Conservation (phyloP, 92 coral and sea anemone genomes). For the Bergia puertoricense region DNA sequence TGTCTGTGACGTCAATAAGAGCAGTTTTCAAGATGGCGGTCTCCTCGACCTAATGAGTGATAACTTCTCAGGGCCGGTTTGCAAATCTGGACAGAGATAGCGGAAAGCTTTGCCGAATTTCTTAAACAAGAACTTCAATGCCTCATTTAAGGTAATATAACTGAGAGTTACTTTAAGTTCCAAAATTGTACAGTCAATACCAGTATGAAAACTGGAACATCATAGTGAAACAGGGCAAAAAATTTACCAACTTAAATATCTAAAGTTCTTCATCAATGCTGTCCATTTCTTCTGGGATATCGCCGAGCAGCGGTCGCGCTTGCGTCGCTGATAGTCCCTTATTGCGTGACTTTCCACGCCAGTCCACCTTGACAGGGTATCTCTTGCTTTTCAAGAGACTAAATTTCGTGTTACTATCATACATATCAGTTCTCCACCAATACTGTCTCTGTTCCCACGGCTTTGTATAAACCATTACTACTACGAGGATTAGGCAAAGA, state of each 20-base stretch:
- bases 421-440: slow-evolving; percentile 80
- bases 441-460: slow-evolving; percentile 92
- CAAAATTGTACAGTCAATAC: too few relatives aligned
- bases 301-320: slow-evolving; percentile 69
- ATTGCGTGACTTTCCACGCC: slow-evolving; percentile 64
- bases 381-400: slow-evolving; percentile 73
- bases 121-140: too few relatives aligned
- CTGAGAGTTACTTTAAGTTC: too few relatives aligned
- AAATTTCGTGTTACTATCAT: slow-evolving; percentile 84
- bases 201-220: too few relatives aligned
- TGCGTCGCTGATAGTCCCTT: slow-evolving; percentile 62
- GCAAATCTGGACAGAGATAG: too few relatives aligned
- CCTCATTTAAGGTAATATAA: too few relatives aligned
- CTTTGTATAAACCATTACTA: slow-evolving; percentile 79
- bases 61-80: too few relatives aligned
- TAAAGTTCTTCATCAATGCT: slow-evolving; percentile 62
- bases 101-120: too few relatives aligned
- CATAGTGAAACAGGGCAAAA: too few relatives aligned
- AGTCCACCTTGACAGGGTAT: slow-evolving; percentile 48
- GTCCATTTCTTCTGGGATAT: slow-evolving; percentile 84
- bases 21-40: too few relatives aligned
- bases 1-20: too few relatives aligned
- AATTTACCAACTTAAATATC: background rate
- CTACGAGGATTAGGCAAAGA: slow-evolving; percentile 69
- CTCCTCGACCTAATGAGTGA: too few relatives aligned